These are phyloP conservation scores for Acrobasis repandana DNA, from an alignment of 2,888 invertebrate species.

Conservation along the genomic window DNA sequence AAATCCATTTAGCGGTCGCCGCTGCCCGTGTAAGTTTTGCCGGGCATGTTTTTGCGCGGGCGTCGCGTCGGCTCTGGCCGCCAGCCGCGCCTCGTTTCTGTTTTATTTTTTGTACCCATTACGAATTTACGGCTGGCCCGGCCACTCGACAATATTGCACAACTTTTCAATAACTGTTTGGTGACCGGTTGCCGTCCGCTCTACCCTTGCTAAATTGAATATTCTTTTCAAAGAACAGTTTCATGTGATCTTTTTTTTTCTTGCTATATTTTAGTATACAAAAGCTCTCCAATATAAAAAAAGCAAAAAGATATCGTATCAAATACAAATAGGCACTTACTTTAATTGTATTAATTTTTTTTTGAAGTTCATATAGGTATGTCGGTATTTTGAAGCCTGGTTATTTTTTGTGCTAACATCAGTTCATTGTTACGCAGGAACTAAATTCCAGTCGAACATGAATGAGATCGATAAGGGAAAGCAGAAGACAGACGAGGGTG, in stretches of 20 bases:
- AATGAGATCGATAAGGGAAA: conserved; percentile 92
- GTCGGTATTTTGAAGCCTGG: too few species aligned
- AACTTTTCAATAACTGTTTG: conserved; percentile 81
- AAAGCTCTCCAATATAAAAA: too few species aligned
- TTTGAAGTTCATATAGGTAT: too few species aligned
- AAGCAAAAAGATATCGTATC: too few species aligned
- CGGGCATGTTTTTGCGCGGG: conserved; percentile 70
- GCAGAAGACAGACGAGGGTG: conserved; percentile 86
- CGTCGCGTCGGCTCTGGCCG: conserved; percentile 52
- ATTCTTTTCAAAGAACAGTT: conserved; percentile 43
- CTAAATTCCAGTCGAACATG: conserved; percentile 88
- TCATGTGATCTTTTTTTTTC: not conserved
- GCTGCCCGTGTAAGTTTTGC: conserved; percentile 61
- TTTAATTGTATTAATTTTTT: too few species aligned
- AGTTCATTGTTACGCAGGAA: conserved; percentile 79
- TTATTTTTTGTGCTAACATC: not conserved
- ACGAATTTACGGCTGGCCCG: conserved; percentile 77
- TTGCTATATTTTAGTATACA: too few species aligned
- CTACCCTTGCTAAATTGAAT: conserved; percentile 73
- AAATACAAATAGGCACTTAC: too few species aligned
- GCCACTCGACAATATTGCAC: conserved; percentile 81
- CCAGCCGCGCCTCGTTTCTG: conserved; percentile 39
- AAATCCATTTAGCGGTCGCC: conserved; percentile 63
- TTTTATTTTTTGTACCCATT: conserved; percentile 81
- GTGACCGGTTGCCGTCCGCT: conserved; percentile 53